Conservation (phyloP, 1,140 invertebrate genomes). For the Camponotus pennsylvanicus region DNA sequence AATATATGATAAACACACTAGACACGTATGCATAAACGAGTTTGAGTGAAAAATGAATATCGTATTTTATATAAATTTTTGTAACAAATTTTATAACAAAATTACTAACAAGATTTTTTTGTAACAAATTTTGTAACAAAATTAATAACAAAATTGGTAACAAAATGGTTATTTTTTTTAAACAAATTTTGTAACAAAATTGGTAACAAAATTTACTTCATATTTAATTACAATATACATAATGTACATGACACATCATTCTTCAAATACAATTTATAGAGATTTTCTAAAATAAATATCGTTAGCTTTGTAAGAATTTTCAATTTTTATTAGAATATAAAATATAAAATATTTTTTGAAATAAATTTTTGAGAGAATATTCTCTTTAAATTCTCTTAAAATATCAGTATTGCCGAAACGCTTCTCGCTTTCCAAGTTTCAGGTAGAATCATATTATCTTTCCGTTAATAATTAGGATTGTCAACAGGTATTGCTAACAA, state of each 20-base stretch:
- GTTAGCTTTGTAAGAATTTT: background rate
- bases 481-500: background rate
- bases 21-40: background rate
- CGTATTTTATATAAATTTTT: background rate
- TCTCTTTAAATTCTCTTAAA: background rate
- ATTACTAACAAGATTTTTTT: no score
- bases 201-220: background rate
- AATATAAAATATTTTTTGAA: background rate
- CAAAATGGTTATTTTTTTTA: no score
- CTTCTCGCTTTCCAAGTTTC: background rate
- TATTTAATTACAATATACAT: background rate
- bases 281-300: background rate
- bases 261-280: no score
- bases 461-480: background rate
- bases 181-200: no score
- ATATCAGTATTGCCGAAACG: background rate
- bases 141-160: no score
- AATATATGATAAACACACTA: background rate
- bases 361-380: slow-evolving; percentile 1
- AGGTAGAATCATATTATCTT: background rate
- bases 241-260: no score
- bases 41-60: background rate
- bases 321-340: background rate
- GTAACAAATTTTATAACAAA: no score
- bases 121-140: no score